phyloP scores from a whole-genome alignment of 2,888 invertebrate genomes.

The Parnassius orleans region DNA sequence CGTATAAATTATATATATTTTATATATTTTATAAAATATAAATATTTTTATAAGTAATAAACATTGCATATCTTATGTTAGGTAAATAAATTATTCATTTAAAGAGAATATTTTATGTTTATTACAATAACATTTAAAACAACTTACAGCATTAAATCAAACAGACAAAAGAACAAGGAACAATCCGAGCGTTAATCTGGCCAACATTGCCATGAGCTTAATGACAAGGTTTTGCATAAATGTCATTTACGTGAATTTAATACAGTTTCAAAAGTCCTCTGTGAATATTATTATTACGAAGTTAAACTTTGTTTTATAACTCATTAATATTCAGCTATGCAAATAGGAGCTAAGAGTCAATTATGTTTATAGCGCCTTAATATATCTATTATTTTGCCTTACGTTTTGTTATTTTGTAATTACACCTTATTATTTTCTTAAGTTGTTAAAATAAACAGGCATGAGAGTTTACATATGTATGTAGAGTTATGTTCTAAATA shows the following conservation, averaged over 20 bases:
- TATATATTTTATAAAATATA: too few relatives aligned
- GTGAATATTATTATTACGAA: constrained; percentile 9
- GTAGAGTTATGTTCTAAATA: too few relatives aligned
- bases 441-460: too few relatives aligned
- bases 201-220: constrained; percentile 4
- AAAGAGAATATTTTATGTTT: too few relatives aligned
- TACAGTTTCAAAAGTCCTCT: constrained; percentile 11
- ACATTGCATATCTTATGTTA: too few relatives aligned
- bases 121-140: too few relatives aligned
- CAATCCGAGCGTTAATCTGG: not conserved
- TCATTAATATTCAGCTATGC: constrained; percentile 6
- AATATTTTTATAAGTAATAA: too few relatives aligned
- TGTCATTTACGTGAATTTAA: constrained; percentile 15
- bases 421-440: too few relatives aligned
- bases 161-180: not conserved
- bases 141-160: not conserved
- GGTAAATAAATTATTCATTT: too few relatives aligned
- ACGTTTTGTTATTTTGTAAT: too few relatives aligned
- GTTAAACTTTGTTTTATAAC: constrained; percentile 9
- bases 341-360: constrained; percentile 10
- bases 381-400: not conserved
- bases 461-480: too few relatives aligned
- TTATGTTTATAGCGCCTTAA: constrained; percentile 6
- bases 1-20: too few relatives aligned
- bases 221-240: constrained; percentile 11